A percentile compares a stretch with the other conserved stretches of the same genome.
These are phyloP conservation scores for Nebria brevicollis DNA, from an alignment of 2,888 invertebrate species.

Conservation along the genomic window DNA sequence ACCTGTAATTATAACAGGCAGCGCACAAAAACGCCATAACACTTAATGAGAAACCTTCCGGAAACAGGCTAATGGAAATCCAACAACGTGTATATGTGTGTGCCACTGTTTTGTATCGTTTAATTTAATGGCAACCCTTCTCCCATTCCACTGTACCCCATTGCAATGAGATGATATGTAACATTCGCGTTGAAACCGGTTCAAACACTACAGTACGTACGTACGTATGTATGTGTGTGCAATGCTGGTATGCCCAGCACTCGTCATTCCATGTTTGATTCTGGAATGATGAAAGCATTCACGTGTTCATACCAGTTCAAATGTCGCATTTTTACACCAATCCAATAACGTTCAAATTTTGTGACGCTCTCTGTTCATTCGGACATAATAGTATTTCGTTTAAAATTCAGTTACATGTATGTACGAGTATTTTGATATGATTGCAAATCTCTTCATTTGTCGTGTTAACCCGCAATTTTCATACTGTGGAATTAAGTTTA, in stretches of 20 bases:
- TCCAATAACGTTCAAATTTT: not conserved
- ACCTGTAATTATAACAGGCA: not conserved
- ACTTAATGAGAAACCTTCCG: constrained; percentile 1
- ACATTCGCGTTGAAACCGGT: not conserved
- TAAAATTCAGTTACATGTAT: not conserved
- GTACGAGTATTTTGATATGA: too few species aligned
- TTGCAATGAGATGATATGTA: not conserved
- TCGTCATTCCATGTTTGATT: not conserved
- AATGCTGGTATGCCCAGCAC: not conserved
- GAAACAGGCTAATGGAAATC: not conserved
- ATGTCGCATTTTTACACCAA: not conserved
- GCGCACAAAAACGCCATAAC: not conserved
- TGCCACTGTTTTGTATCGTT: not conserved
- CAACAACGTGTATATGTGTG: not conserved
- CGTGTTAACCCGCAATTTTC: too few species aligned
- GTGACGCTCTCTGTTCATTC: not conserved
- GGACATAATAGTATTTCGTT: not conserved
- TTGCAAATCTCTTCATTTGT: too few species aligned
- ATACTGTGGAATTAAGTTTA: too few species aligned
- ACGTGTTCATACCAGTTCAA: not conserved
- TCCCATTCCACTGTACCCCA: not conserved
- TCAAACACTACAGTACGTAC: not conserved
- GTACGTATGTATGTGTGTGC: too few species aligned
- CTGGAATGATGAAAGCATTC: not conserved
- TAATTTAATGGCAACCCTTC: not conserved